Evolutionary conservation across 2,113 vertebrate genomes (phyloP).

Genomic region (Willisornis vidua): DNA sequence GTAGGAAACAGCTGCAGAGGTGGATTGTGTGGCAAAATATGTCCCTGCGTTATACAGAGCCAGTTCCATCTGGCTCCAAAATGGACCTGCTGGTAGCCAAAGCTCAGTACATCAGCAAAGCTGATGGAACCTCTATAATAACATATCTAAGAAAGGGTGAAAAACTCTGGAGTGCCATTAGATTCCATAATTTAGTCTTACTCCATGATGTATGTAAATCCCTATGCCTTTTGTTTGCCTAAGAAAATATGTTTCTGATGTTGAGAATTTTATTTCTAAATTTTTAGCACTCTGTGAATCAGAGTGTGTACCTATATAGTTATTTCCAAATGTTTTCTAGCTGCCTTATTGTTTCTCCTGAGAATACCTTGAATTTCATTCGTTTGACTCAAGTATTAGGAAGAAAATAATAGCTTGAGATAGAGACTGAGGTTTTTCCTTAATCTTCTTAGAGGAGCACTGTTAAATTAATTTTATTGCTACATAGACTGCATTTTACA

Average conservation of each 20-base stretch:
- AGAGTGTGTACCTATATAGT: background rate
- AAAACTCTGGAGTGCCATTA: rapidly evolving
- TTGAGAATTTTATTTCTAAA: background rate
- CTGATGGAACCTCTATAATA: background rate
- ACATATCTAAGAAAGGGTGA: background rate
- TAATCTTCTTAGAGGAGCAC: background rate
- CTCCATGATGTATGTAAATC: background rate
- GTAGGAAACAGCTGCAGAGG: rapidly evolving
- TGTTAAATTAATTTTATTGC: background rate
- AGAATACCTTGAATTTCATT: background rate
- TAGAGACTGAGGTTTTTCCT: background rate
- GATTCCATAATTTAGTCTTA: background rate
- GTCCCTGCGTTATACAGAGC: rapidly evolving
- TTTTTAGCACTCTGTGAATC: background rate
- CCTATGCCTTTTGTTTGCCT: background rate
- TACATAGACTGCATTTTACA: background rate
- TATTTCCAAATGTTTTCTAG: background rate
- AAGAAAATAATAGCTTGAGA: background rate
- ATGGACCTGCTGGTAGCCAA: background rate
- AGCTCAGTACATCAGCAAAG: background rate
- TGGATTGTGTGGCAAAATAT: background rate
- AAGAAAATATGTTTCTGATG: background rate
- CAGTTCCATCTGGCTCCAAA: background rate
- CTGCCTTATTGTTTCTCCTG: background rate
- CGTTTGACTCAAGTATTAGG: background rate